phyloP scores from a whole-genome alignment of 2,888 invertebrate genomes.

The Microplitis manilae region DNA sequence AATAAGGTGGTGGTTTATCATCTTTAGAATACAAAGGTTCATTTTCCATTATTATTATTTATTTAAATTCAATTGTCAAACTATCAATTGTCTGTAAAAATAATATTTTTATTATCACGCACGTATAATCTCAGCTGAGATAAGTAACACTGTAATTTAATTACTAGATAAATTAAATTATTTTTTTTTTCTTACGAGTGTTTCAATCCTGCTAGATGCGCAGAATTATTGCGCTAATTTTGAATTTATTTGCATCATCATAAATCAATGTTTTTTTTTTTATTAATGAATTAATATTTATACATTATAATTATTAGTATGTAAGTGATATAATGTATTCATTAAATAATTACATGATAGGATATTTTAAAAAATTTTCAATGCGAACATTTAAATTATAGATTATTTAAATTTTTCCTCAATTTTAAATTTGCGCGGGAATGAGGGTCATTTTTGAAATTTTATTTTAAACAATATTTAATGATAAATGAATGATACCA shows the following conservation, averaged over 20 bases:
- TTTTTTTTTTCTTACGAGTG: background rate
- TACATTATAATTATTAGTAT: background rate
- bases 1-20: slow-evolving; percentile 60
- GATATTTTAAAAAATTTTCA: background rate
- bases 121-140: slow-evolving; percentile 22
- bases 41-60: slow-evolving; percentile 53
- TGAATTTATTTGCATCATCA: background rate
- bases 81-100: background rate
- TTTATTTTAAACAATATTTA: background rate
- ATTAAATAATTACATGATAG: background rate
- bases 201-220: background rate
- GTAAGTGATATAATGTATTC: background rate
- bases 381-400: background rate
- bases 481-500: too few relatives aligned
- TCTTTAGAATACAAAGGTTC: slow-evolving; percentile 51
- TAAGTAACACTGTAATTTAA: background rate
- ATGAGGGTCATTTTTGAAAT: background rate
- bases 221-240: background rate
- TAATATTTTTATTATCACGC: slow-evolving; percentile 6
- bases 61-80: background rate
- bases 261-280: background rate
- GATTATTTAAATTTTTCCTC: background rate
- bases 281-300: background rate
- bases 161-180: background rate
- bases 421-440: background rate